These are phyloP conservation scores for Polypedilum vanderplanki DNA, from an alignment of 1,140 invertebrate species.

Conservation along the genomic window DNA sequence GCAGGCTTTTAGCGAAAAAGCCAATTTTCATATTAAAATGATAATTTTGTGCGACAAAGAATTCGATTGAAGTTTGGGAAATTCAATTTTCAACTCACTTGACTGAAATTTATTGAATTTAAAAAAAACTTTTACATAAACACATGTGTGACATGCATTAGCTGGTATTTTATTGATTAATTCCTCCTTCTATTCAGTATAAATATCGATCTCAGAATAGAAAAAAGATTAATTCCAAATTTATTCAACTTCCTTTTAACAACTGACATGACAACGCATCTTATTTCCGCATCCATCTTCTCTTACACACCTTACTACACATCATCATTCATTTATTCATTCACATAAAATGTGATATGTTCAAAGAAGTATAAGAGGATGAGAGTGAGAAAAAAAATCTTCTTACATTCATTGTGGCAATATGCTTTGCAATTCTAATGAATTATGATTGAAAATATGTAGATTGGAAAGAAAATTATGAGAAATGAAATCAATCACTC, in stretches of 20 bases:
- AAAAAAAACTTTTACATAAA: too few relatives aligned
- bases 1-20: slow-evolving; percentile 4
- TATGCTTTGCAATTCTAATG: background rate
- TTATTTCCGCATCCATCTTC: background rate
- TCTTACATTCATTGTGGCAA: background rate
- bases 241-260: slow-evolving; percentile 3
- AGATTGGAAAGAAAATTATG: background rate
- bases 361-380: background rate
- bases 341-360: background rate
- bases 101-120: background rate
- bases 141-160: too few relatives aligned
- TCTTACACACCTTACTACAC: background rate
- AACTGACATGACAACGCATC: slow-evolving; percentile 16
- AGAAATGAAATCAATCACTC: slow-evolving; percentile 18
- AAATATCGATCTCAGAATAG: background rate
- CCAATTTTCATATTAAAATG: slow-evolving; percentile 6
- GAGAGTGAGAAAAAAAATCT: background rate
- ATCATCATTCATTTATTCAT: slow-evolving; percentile 19
- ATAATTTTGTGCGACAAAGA: background rate
- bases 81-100: slow-evolving; percentile 7
- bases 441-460: slow-evolving; percentile 20
- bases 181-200: background rate
- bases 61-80: slow-evolving; percentile 3
- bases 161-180: too few relatives aligned
- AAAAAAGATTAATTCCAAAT: background rate